Base-by-base conservation (phyloP, 2,888 invertebrate genomes). In the Hedychridium roseum region DNA sequence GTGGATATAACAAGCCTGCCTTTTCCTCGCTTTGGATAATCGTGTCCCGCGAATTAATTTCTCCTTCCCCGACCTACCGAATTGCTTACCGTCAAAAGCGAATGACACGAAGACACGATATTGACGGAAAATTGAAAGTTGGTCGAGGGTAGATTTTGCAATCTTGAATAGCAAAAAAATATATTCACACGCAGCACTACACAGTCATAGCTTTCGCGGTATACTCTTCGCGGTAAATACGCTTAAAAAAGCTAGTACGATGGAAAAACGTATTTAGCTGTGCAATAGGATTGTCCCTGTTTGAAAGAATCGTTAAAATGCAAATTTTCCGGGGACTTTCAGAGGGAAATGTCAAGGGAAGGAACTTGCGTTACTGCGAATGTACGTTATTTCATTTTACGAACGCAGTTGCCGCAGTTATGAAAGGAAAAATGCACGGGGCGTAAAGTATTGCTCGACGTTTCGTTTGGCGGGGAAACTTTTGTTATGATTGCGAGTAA, bases 1-100 rank as follows among this genome's bases (percentile, higher is more conserved):
- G 34, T 40, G 26, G 42, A 42, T 49, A 52, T 61, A 57, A 61
- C 49, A 49, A 61, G 44, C 53, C 36, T 45, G 44, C 57, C 39
- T 17, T 30, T 42, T 15, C 17, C 32, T 16, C 18, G 9, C 34
- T 46, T 37, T 35, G 43, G 52, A 61, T 60, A 60, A 61, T 59
- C 40, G 46, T 47, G 40, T 37, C 50, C 12, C 30, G 50, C 50
- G 43, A 61, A 60, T 41, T 48, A 45, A 41, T 41, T 46, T 34
- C 43, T 42, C 46, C 43, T 36, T 52, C 32, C 30, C 28, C 28
- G 41, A 54, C n/a, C n/a, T n/a, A n/a, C n/a, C n/a, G n/a, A n/a
- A n/a, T n/a, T n/a, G n/a, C n/a, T 54, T 60, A 57, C 30, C 31
- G 20, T 18, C 27, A 30, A 23, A 38, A 36, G 18, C 27, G 26